Evolutionary conservation across 1,140 invertebrate species (phyloP), one percentile per base, ranked within the genome.

Genomic region (Drosophila albomicans): DNA sequence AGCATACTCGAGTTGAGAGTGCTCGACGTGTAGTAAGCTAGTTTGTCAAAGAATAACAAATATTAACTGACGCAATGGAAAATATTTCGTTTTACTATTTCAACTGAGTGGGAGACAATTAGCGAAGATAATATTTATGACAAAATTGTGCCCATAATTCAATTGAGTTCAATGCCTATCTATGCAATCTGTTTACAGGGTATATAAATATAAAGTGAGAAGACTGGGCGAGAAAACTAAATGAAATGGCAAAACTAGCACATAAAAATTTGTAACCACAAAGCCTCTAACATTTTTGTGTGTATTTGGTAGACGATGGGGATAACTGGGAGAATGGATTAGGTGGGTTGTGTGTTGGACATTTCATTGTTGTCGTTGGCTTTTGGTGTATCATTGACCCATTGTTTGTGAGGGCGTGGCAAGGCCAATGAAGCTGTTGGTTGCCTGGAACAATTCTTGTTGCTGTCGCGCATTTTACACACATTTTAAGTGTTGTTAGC

Each of bases 401-500:
- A 82, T 86, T 76, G 81, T 81, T 65, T 70, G 72, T 20, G 32
- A 20, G 52, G 68, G 66, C 59, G 59, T 64, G 38, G 54, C 67
- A 16, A 48, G 68, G 67, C 15, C 32, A 75, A 86, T 86, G 76
- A 86, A 86, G 79, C 62, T 68, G 79, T 87, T 86, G 76, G 32
- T 0, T 38, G 35, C 32, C 30, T 46, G 48, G 56, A n/a, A 68
- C 66, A 62, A 70, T 75, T 77, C 78, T 74, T 68, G 67, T 76
- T 82, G 76, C 56, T 69, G 76, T 79, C 72, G 75, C 71, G 71
- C 76, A 88, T 79, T 88, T 88, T 82, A 87, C 82, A 87, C 79
- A 82, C 79, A 80, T 87, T 87, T 87, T 87, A 87, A 87, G 82
- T 87, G 79, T 77, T 87, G 82, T 87, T 87, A 73, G 79, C 73